Evolutionary conservation across 2,113 vertebrate genomes (phyloP).

Genomic region (Fregata magnificens): DNA sequence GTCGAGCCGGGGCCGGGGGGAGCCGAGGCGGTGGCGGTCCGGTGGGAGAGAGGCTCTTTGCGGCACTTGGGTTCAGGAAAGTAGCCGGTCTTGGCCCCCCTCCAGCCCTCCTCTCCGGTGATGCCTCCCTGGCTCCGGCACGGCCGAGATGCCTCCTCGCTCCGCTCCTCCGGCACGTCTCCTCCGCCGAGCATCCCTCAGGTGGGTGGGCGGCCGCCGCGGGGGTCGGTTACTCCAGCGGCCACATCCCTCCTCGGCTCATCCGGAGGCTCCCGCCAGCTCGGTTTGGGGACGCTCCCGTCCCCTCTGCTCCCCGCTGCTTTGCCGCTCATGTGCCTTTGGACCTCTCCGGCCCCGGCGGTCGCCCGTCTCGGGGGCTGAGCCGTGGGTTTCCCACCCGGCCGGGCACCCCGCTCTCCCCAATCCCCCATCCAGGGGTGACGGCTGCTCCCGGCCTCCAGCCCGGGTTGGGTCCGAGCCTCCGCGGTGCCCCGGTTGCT

Average conservation of each 20-base stretch:
- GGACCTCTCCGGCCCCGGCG: too few relatives aligned
- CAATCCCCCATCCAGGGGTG: background rate
- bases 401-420: background rate
- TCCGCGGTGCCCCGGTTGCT: accelerated
- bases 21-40: background rate
- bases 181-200: background rate
- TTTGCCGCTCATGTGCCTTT: background rate
- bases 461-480: background rate
- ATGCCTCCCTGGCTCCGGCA: background rate
- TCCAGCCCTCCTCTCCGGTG: background rate
- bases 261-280: background rate
- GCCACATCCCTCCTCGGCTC: background rate
- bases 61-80: background rate
- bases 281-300: background rate
- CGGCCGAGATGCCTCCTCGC: background rate
- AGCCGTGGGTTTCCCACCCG: background rate
- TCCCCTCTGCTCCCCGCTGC: background rate
- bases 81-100: background rate
- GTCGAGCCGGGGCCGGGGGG: background rate
- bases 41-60: background rate
- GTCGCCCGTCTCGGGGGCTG: accelerated
- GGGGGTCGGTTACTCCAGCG: background rate
- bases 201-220: too few relatives aligned
- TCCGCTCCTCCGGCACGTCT: background rate
- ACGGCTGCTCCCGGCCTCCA: background rate